These are phyloP conservation scores for Archivesica marissinica DNA, from an alignment of 1,140 invertebrate species.

Conservation along the genomic window DNA sequence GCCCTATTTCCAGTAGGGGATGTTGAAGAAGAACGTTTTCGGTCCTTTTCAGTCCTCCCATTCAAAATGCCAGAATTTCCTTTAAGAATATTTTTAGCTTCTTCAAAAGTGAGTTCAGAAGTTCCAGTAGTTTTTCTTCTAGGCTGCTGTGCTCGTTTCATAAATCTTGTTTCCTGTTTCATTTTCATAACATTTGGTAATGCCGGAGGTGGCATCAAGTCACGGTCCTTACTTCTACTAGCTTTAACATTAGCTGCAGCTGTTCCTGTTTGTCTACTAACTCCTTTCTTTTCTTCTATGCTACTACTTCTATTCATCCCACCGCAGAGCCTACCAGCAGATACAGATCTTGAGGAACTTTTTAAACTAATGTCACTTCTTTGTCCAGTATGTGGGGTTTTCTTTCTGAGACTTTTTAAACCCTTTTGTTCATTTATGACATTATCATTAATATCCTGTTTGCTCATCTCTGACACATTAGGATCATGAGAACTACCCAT, in stretches of 20 bases:
- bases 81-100: slow-evolving; percentile 53
- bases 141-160: slow-evolving; percentile 28
- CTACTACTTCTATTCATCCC: slow-evolving; percentile 11
- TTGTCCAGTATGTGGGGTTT: neutral
- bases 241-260: slow-evolving; percentile 19
- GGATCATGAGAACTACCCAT: slow-evolving; percentile 16
- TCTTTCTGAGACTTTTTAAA: neutral
- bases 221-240: slow-evolving; percentile 40
- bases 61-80: slow-evolving; percentile 52
- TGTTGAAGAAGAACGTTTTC: slow-evolving; percentile 19
- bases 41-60: neutral
- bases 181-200: slow-evolving; percentile 6
- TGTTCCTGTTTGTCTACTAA: neutral
- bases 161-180: slow-evolving; percentile 24
- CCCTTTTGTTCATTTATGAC: slow-evolving; percentile 22
- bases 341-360: neutral
- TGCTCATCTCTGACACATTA: neutral
- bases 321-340: neutral
- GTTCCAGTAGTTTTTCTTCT: slow-evolving; percentile 27
- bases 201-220: slow-evolving; percentile 57
- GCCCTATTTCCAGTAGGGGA: slow-evolving; percentile 23
- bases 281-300: slow-evolving; percentile 32
- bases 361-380: neutral
- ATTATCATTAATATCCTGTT: slow-evolving; percentile 51
- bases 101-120: slow-evolving; percentile 51